Evolutionary conservation across 2,113 vertebrate species (phyloP).

Genomic region (Sardina pilchardus): DNA sequence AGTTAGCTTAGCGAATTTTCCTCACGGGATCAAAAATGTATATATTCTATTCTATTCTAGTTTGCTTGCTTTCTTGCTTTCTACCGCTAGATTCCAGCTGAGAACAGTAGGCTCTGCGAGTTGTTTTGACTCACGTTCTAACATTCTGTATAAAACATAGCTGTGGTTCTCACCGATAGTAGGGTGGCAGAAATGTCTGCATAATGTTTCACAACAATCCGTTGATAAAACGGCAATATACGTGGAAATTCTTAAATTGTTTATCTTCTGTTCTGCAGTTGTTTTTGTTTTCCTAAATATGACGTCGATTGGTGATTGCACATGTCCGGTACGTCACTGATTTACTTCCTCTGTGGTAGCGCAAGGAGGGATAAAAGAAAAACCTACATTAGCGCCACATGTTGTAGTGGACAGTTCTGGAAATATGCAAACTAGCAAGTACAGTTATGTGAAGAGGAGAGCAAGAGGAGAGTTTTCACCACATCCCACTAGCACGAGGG

Average conservation of each 20-base stretch:
- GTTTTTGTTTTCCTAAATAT: conserved; percentile 25
- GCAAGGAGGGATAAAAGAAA: too few species aligned
- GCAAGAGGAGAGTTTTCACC: too few species aligned
- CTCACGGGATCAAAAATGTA: too few species aligned
- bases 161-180: not conserved
- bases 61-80: too few species aligned
- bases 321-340: conserved; percentile 9
- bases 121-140: not conserved
- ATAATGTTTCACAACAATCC: not conserved
- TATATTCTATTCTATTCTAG: too few species aligned
- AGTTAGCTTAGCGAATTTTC: too few species aligned
- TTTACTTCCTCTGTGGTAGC: not conserved
- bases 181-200: not conserved
- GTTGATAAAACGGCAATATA: not conserved
- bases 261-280: not conserved
- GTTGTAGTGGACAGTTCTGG: not conserved
- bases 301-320: not conserved
- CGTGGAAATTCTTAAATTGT: not conserved
- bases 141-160: not conserved
- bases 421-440: too few species aligned
- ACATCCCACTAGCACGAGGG: too few species aligned
- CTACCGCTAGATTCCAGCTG: not conserved
- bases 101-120: not conserved
- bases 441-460: too few species aligned
- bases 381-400: not conserved